A percentile compares a stretch with the other conserved stretches of the same genome.
Evolutionary conservation across 1,140 invertebrate species (phyloP).

Genomic region (Euglossa dilemma): DNA sequence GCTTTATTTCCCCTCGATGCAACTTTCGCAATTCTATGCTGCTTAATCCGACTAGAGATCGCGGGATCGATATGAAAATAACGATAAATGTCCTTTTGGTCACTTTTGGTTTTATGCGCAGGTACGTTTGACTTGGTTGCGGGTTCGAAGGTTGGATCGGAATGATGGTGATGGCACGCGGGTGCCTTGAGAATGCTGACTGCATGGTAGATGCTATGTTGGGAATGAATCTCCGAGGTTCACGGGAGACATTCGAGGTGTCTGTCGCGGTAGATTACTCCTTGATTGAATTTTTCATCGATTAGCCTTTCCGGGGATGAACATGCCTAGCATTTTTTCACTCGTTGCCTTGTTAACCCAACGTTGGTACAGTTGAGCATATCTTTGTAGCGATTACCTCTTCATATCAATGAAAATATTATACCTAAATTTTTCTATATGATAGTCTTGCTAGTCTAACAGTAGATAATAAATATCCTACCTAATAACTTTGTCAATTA

Average conservation of each 20-base stretch:
- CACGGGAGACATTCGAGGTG: background rate
- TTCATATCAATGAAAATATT: too few relatives aligned
- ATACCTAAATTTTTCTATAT: too few relatives aligned
- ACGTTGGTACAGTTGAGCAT: too few relatives aligned
- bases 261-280: background rate
- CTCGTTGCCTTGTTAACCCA: too few relatives aligned
- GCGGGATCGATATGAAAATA: background rate
- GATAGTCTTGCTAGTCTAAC: too few relatives aligned
- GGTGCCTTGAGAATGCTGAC: background rate
- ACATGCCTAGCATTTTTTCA: too few relatives aligned
- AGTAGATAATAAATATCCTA: too few relatives aligned
- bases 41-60: too few relatives aligned
- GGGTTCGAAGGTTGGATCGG: background rate
- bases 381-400: too few relatives aligned
- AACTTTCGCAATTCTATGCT: background rate
- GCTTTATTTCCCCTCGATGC: background rate
- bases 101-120: too few relatives aligned
- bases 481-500: too few relatives aligned
- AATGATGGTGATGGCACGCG: background rate
- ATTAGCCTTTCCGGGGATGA: background rate
- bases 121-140: background rate
- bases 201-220: background rate
- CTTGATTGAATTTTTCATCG: background rate
- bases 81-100: too few relatives aligned
- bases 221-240: background rate